Percentiles rank a stretch among this genome's conserved stretches.
Conservation (phyloP, 2,113 vertebrate genomes). For the Ictalurus punctatus region DNA sequence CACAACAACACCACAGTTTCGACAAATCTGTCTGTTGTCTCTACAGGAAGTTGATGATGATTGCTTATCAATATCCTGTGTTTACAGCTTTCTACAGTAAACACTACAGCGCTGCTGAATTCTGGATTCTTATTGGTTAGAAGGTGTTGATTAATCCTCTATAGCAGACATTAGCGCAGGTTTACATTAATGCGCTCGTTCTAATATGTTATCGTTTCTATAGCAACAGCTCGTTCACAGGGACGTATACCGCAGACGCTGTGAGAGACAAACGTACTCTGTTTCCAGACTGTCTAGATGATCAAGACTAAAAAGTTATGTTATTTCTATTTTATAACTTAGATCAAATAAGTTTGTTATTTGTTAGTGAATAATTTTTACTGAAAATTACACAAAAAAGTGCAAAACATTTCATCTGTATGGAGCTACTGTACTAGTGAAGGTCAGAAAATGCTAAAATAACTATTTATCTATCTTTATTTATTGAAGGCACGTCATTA, state of each 20-base stretch:
- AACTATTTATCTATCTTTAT: background rate
- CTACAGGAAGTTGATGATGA: background rate
- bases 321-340: too few species aligned
- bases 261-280: background rate
- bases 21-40: background rate
- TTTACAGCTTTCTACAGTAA: background rate
- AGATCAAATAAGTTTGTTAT: background rate
- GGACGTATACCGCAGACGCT: too few species aligned
- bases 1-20: background rate
- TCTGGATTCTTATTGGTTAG: background rate
- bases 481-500: background rate
- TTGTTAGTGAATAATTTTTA: background rate
- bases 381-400: background rate
- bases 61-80: background rate
- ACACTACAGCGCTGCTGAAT: background rate
- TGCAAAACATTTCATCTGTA: background rate
- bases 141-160: background rate
- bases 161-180: background rate
- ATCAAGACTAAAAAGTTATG: background rate
- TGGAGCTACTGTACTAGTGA: background rate
- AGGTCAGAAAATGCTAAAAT: background rate
- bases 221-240: too few species aligned
- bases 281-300: background rate
- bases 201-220: too few species aligned
- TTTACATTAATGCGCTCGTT: too few species aligned